These are phyloP conservation scores for Mnemiopsis leidyi DNA, from an alignment of 37 sponge, comb jelly and placozoan species.

Conservation along the genomic window DNA sequence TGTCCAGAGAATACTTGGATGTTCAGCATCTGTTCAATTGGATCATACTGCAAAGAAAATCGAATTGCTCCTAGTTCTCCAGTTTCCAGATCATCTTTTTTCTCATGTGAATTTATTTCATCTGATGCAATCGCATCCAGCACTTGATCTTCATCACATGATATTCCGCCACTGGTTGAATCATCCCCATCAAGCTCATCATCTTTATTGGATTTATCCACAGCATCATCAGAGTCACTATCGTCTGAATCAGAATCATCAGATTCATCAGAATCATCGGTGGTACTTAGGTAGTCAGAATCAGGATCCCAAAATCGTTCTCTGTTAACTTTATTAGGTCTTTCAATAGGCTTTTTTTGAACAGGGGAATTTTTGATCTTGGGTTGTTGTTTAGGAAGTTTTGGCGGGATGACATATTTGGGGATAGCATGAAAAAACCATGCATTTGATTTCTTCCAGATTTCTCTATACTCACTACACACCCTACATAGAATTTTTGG, in stretches of 20 bases:
- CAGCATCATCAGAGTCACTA: background rate
- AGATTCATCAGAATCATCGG: background rate
- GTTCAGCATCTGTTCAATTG: constrained; percentile 57
- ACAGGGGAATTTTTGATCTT: constrained; percentile 15
- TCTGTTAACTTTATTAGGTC: constrained; percentile 6
- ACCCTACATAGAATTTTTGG: constrained; percentile 39
- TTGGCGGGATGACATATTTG: constrained; percentile 57
- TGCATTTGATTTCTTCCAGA: constrained; percentile 63
- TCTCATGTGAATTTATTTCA: background rate
- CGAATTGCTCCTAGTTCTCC: constrained; percentile 35
- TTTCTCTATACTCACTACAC: constrained; percentile 53
- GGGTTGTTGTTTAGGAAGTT: constrained; percentile 22
- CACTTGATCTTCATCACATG: constrained; percentile 51
- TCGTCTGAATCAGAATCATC: constrained; percentile 45
- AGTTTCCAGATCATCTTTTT: constrained; percentile 42
- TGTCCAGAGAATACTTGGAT: constrained; percentile 43
- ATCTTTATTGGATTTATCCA: background rate
- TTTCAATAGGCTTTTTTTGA: background rate
- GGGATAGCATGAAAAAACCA: constrained; percentile 65
- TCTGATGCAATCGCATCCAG: constrained; percentile 21
- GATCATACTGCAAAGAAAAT: constrained; percentile 54
- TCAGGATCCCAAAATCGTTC: constrained; percentile 2
- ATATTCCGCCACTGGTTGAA: constrained; percentile 2
- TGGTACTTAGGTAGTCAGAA: constrained; percentile 21
- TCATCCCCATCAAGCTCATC: constrained; percentile 14